Conservation (phyloP, 2,113 vertebrate species). For the Regulus satrapa region DNA sequence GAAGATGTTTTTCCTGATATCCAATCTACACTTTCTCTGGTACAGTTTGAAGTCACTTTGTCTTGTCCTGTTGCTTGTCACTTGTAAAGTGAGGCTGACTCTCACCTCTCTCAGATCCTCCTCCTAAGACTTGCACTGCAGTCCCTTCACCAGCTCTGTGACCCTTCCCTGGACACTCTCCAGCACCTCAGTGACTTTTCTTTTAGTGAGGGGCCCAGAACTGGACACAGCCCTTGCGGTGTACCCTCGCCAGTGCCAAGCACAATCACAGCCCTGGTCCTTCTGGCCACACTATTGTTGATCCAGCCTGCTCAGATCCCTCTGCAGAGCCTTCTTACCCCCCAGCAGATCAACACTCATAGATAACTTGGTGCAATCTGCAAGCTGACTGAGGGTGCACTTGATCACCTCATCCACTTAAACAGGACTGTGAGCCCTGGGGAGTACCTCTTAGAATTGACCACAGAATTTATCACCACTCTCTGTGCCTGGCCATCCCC, state of each 20-base stretch:
- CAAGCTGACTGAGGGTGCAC: neutral
- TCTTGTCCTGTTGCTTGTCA: neutral
- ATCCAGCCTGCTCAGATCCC: neutral
- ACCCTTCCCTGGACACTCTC: neutral
- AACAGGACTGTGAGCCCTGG: neutral
- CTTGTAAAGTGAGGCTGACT: neutral
- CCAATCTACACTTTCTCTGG: neutral
- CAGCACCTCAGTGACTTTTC: neutral
- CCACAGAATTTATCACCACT: neutral
- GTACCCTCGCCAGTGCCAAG: too few species aligned
- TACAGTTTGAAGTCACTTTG: neutral
- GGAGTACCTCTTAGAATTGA: neutral
- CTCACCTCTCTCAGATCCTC: neutral
- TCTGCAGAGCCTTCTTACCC: neutral
- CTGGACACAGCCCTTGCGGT: too few species aligned
- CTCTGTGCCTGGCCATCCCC: neutral
- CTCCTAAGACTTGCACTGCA: neutral
- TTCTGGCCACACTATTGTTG: neutral
- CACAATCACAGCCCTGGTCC: neutral
- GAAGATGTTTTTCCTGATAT: neutral
- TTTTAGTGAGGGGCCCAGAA: neutral
- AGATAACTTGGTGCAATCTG: too few species aligned
- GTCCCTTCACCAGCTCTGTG: rapidly evolving
- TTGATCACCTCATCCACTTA: too few species aligned
- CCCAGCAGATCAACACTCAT: neutral